Base-by-base conservation (phyloP, 2,888 invertebrate genomes). In the Eupithecia dodoneata region DNA sequence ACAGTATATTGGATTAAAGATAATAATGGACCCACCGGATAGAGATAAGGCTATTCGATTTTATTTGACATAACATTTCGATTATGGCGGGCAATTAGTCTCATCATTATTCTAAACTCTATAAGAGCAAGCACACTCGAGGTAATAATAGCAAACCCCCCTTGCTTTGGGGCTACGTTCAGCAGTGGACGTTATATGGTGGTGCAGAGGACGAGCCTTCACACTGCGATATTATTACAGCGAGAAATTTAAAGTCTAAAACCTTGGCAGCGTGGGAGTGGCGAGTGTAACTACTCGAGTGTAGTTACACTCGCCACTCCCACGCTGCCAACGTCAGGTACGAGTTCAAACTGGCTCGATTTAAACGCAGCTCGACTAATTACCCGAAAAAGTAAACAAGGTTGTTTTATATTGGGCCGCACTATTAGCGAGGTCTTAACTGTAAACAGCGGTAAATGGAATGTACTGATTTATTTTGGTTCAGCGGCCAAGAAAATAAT, bases 321-420 rank as follows among this genome's bases (percentile, higher is more conserved):
- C 9, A 0, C 30, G 10, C 59, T 59, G 18, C 9, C 52, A 2
- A 7, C 2, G 5, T 59, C 30, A 30, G 30, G 30, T 0, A 9
- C 18, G 12, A 2, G 49, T 15, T 72, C 55, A 69, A 45, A 73
- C 77, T 75, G n/a, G 47, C 63, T 41, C 15, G 44, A 15, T 65
- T 45, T 71, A 67, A 76, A 78, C 59, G 2, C 13, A 71, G 47
- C 65, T 70, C 52, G 72, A 78, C 76, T 82, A 81, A 82, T 82
- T 82, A 79, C 72, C 81, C 78, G 76, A 72, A 74, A 81, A 80
- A 76, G 79, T 79, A 81, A 80, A 81, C 81, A 80, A 75, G 73
- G 13, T 71, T 73, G 80, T 77, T 79, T 77, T 79, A 72, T 80
- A 78, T 75, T 69, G 42, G 72, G 45, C 45, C 52, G 47, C n/a